phyloP scores from a whole-genome alignment of 2,113 vertebrate genomes.

The Eulemur macaco region DNA sequence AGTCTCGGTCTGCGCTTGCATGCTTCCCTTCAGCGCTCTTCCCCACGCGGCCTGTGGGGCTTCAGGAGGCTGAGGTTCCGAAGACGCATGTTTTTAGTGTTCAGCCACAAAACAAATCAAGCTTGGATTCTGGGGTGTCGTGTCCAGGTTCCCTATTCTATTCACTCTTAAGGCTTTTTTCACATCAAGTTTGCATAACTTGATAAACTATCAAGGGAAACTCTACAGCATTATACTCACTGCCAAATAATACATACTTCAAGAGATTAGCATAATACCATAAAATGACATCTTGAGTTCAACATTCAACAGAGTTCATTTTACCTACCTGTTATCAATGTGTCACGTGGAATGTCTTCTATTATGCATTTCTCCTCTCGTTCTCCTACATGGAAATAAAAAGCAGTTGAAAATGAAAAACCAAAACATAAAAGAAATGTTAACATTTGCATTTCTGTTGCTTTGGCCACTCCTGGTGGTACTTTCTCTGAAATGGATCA shows the following conservation, averaged over 20 bases:
- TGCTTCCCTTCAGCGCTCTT: rapidly evolving
- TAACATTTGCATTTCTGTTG: constrained; percentile 70
- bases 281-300: rapidly evolving
- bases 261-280: rapidly evolving
- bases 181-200: not conserved
- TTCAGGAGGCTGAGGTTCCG: not conserved
- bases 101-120: not conserved
- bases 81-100: not conserved
- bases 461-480: constrained; percentile 50
- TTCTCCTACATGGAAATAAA: constrained; percentile 93
- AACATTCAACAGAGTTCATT: rapidly evolving
- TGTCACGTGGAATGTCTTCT: constrained; percentile 91
- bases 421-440: constrained; percentile 76
- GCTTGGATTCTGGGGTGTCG: not conserved
- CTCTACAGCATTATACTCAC: rapidly evolving
- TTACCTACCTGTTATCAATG: constrained; percentile 89
- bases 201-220: not conserved
- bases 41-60: not conserved
- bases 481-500: not conserved
- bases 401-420: constrained; percentile 83
- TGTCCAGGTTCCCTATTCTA: not conserved
- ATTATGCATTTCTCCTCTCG: constrained; percentile 94
- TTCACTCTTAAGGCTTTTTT: not conserved
- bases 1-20: not conserved
- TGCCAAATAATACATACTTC: rapidly evolving